Evolutionary conservation across 2,113 vertebrate genomes (phyloP).

Genomic region (Eubucco bourcierii): DNA sequence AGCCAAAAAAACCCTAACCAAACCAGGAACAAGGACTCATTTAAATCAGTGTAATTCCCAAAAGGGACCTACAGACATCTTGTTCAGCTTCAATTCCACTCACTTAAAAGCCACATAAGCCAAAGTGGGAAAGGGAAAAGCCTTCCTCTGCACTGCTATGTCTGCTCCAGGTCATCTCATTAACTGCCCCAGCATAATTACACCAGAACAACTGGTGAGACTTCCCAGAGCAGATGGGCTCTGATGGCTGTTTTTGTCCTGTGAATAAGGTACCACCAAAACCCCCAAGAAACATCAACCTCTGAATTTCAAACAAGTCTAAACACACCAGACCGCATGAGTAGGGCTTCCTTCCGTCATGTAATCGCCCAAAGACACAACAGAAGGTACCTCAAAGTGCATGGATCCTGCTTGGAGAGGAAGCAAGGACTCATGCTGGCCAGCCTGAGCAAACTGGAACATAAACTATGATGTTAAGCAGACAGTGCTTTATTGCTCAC

Average conservation of each 20-base stretch:
- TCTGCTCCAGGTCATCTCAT: background rate
- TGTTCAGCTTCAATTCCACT: background rate
- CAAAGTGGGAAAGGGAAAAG: background rate
- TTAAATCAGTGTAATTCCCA: background rate
- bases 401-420: background rate
- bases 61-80: background rate
- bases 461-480: background rate
- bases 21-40: background rate
- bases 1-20: background rate
- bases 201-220: background rate
- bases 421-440: background rate
- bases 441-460: background rate
- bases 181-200: background rate
- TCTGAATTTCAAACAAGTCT: background rate
- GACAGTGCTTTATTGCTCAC: background rate
- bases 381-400: background rate
- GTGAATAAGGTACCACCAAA: background rate
- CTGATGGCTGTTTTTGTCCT: background rate
- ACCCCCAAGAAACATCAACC: background rate
- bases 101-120: background rate
- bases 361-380: background rate
- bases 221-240: background rate
- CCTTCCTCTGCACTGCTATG: background rate
- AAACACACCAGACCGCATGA: background rate
- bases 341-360: background rate